Conservation (phyloP, 2,888 invertebrate species). For the Sepioteuthis lessoniana region DNA sequence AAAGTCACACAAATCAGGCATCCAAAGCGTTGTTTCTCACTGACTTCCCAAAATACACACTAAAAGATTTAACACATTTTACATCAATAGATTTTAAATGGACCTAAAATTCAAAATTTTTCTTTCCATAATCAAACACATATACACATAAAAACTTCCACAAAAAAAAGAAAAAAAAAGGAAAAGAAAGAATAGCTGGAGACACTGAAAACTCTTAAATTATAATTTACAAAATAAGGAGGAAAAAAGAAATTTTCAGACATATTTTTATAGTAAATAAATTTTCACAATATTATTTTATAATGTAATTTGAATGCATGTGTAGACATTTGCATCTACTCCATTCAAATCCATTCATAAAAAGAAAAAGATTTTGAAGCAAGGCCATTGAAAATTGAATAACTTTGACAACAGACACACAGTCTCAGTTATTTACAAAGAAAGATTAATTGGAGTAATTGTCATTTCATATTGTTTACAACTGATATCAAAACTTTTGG, state of each 20-base stretch:
- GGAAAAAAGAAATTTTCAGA: background rate
- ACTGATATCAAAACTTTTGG: too few species aligned
- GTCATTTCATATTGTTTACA: background rate
- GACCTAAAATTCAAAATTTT: background rate
- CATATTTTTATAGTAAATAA: background rate
- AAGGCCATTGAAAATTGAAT: background rate
- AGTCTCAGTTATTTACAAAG: background rate
- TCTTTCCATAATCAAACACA: background rate
- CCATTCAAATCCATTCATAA: background rate
- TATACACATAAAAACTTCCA: background rate
- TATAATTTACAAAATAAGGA: background rate
- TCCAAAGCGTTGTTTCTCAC: background rate
- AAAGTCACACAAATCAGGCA: background rate
- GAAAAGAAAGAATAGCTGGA: background rate
- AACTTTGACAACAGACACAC: background rate
- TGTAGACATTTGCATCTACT: slow-evolving; percentile 25
- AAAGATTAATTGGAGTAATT: background rate
- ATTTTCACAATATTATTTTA: background rate
- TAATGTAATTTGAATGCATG: background rate
- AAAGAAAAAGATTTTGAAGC: background rate
- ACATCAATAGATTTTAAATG: background rate
- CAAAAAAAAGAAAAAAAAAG: background rate
- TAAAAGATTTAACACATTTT: background rate
- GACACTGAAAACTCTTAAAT: background rate
- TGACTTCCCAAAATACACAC: background rate